These are phyloP conservation scores for Naja naja DNA, from an alignment of 2,113 vertebrate species.

Conservation along the genomic window DNA sequence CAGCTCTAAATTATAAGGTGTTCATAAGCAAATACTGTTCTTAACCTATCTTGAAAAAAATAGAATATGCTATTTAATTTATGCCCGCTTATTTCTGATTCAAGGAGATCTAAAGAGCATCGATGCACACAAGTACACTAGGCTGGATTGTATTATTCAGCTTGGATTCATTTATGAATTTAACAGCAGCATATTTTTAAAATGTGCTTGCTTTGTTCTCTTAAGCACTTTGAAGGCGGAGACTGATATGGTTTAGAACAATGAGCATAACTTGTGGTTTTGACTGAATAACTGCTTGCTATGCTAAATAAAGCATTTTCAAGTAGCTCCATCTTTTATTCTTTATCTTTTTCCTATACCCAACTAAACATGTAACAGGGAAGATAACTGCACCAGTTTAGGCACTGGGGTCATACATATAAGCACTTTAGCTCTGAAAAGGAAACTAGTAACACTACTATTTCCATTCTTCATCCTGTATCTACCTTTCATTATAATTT, in stretches of 20 bases:
- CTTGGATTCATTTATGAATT: constrained; percentile 41
- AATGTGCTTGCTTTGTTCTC: constrained; percentile 38
- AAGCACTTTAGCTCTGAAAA: constrained; percentile 11
- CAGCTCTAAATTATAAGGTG: neutral
- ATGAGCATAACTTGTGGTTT: constrained; percentile 45
- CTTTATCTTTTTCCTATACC: neutral
- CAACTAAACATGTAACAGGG: constrained; percentile 35
- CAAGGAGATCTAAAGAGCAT: neutral
- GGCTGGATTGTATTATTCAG: constrained; percentile 8
- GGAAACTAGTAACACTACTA: constrained; percentile 4
- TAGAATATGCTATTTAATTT: neutral
- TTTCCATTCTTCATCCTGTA: neutral
- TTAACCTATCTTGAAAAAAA: neutral
- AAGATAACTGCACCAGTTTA: constrained; percentile 22
- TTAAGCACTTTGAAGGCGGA: constrained; percentile 17
- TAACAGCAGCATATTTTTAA: constrained; percentile 34
- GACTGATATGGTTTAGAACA: constrained; percentile 45
- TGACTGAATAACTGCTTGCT: constrained; percentile 49
- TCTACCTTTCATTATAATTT: constrained; percentile 37
- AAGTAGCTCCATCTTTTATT: constrained; percentile 47
- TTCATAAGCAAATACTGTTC: neutral
- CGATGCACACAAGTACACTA: constrained; percentile 2
- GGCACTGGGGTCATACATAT: constrained; percentile 27
- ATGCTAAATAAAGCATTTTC: constrained; percentile 36
- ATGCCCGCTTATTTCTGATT: neutral